Base-by-base conservation (phyloP, 2,888 invertebrate genomes). In the Corythucha ciliata region DNA sequence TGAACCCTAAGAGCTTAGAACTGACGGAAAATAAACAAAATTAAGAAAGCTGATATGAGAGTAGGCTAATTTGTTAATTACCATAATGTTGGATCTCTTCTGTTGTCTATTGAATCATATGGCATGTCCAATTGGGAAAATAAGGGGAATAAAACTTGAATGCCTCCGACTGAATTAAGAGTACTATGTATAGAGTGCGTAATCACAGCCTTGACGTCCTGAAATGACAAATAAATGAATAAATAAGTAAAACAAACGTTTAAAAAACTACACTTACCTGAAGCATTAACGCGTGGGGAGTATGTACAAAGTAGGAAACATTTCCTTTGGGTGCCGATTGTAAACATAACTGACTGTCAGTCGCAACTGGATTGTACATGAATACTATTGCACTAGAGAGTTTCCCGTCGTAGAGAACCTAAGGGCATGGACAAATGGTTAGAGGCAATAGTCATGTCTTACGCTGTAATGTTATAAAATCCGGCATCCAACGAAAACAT, bases 301-400 rank as follows among this genome's bases (percentile, higher is more conserved):
- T 93, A 74, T 98, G 98, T 66, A 97, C 93, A 77, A 98, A 99
- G 75, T 90, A 94, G 60, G 93, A 90, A 63, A 86, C 79, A 72
- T 94, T 96, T 67, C 92, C 92, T 74, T 96, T 97, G 51, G 97
- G 96, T 61, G 96, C 92, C 42, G 94, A 94, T 74, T 97, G 96
- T 61, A 98, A 79, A 73, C 97, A 97, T 58, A 99, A 78, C 73
- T 98, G 97, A 60, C 94, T 91, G 72, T 98, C 97, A 59, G 98
- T 98, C 58, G 98, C 97, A 64, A 97, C 96, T 57, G 98, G 98
- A 73, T 97, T 98, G 78, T 98, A 99, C 90, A 97, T 94, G 74
- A 98, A 97, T 67, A 98, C 92, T 68, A 99, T 90, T 60, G 89
- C 90, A 64, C 83, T 87, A 57, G 96, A 93, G 67, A 98, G 75